Conservation (phyloP, 2,888 invertebrate genomes). For the Eilema caniola region DNA sequence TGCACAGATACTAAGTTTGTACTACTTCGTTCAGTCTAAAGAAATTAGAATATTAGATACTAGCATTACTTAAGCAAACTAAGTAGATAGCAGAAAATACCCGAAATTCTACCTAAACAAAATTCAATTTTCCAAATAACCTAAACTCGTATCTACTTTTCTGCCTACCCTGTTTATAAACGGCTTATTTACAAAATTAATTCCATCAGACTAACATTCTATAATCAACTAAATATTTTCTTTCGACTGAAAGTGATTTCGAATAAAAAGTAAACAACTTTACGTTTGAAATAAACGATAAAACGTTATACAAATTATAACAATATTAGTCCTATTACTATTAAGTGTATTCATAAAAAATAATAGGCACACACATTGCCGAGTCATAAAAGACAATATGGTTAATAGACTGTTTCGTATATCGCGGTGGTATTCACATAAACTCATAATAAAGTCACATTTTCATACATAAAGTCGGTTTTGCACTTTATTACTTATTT, state of each 20-base stretch:
- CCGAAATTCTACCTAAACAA: background rate
- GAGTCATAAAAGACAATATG: slow-evolving; percentile 33
- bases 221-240: slow-evolving; percentile 34
- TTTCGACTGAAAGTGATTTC: no score
- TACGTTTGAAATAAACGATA: background rate
- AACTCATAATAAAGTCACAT: slow-evolving; percentile 37
- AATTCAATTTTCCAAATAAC: background rate
- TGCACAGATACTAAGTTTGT: background rate
- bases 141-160: slow-evolving; percentile 9
- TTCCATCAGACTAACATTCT: slow-evolving; percentile 24
- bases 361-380: slow-evolving; percentile 19
- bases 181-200: slow-evolving; percentile 35
- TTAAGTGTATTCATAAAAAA: slow-evolving; percentile 33
- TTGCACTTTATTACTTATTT: slow-evolving; percentile 28
- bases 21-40: background rate
- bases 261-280: no score
- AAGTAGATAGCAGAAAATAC: background rate
- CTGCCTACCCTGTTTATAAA: slow-evolving; percentile 16
- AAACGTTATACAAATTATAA: slow-evolving; percentile 16
- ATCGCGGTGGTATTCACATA: slow-evolving; percentile 22
- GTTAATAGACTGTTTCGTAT: slow-evolving; percentile 31
- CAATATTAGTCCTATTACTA: slow-evolving; percentile 22
- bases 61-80: background rate
- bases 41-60: background rate
- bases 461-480: slow-evolving; percentile 30